These are phyloP conservation scores for Nectonema munidae DNA, from an alignment of 2,888 invertebrate genomes.

Conservation along the genomic window DNA sequence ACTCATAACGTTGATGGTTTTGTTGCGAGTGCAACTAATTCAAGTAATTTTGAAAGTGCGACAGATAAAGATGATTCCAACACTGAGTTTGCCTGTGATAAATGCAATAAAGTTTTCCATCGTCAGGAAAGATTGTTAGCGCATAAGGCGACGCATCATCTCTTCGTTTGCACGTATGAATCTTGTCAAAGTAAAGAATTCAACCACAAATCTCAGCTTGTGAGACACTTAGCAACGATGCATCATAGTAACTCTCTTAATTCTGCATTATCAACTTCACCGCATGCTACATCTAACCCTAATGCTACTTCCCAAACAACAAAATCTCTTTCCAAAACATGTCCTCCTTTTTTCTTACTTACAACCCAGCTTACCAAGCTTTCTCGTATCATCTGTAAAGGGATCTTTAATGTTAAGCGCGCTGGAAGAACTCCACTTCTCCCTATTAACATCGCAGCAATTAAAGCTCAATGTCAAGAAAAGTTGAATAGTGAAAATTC, in stretches of 20 bases:
- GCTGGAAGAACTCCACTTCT: constrained; percentile 51
- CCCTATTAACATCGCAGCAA: constrained; percentile 31
- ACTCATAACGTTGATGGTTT: too few species aligned
- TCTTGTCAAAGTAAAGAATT: too few species aligned
- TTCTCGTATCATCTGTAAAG: constrained; percentile 42
- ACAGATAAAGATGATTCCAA: too few species aligned
- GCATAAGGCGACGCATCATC: too few species aligned
- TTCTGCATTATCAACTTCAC: too few species aligned
- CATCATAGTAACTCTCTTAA: too few species aligned
- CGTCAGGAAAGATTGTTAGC: constrained; percentile 23
- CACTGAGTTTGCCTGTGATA: constrained; percentile 17
- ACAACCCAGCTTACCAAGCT: constrained; percentile 59
- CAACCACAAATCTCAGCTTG: too few species aligned
- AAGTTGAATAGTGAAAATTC: too few species aligned
- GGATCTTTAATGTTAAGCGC: constrained; percentile 38
- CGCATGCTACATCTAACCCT: not conserved
- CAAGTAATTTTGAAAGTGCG: too few species aligned
- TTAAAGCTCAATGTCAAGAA: constrained; percentile 70
- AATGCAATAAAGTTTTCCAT: constrained; percentile 19
- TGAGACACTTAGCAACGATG: too few species aligned
- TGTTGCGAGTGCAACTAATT: too few species aligned
- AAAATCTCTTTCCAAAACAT: constrained; percentile 87
- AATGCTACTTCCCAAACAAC: not conserved
- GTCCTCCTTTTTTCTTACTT: constrained; percentile 71
- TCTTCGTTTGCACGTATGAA: too few species aligned